A percentile compares a stretch with the other conserved stretches of the same genome.
phyloP scores from a whole-genome alignment of 2,888 invertebrate genomes.

The Clunio marinus region DNA sequence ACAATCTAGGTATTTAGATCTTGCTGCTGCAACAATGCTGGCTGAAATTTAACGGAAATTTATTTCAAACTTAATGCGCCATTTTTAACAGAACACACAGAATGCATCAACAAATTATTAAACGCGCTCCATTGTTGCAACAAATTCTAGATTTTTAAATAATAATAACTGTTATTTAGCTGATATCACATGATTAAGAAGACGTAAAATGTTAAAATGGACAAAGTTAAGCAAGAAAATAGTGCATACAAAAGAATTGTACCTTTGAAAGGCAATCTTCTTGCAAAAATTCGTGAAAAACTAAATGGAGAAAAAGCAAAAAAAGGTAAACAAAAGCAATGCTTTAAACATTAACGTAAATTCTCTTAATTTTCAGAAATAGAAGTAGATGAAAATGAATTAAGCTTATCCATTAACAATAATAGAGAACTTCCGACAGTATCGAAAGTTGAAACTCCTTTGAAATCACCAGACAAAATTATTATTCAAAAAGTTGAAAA shows the following conservation, averaged over 20 bases:
- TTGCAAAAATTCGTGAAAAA: slow-evolving; percentile 10
- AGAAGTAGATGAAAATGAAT: background rate
- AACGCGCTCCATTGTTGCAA: too few relatives aligned
- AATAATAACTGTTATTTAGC: too few relatives aligned
- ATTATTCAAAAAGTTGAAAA: slow-evolving; percentile 34
- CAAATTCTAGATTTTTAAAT: too few relatives aligned
- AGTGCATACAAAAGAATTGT: slow-evolving; percentile 13
- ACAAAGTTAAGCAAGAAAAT: background rate
- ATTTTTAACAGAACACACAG: too few relatives aligned
- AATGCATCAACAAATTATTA: too few relatives aligned
- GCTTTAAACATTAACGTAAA: background rate
- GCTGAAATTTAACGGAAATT: too few relatives aligned
- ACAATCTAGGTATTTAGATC: too few relatives aligned
- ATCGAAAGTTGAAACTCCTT: too few relatives aligned
- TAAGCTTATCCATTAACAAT: background rate
- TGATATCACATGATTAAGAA: too few relatives aligned
- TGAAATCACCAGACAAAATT: background rate
- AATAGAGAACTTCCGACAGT: too few relatives aligned
- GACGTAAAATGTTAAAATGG: slow-evolving; percentile 15
- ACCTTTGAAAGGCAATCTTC: slow-evolving; percentile 14
- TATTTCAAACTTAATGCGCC: too few relatives aligned
- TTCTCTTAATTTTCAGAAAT: background rate
- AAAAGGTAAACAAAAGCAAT: slow-evolving; percentile 26
- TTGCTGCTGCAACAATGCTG: too few relatives aligned
- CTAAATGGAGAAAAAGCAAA: background rate